A percentile compares a stretch with the other conserved stretches of the same genome.
These are phyloP conservation scores for Babylonia areolata DNA, from an alignment of 1,140 invertebrate species.

Conservation along the genomic window DNA sequence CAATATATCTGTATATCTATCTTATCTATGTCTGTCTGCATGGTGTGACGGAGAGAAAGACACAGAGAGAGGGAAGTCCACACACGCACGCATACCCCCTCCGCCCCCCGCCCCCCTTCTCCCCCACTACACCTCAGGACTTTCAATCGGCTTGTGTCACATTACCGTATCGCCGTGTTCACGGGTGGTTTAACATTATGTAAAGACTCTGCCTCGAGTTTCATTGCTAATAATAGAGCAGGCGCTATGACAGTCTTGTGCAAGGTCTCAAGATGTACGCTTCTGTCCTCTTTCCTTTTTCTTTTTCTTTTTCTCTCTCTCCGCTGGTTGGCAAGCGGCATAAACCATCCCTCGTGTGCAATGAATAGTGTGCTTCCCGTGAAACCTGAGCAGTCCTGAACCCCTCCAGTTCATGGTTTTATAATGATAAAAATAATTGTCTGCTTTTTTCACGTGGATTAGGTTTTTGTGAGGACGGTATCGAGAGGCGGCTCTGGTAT, in stretches of 20 bases:
- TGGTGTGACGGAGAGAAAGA: too few species aligned
- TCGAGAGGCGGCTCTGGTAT: too few species aligned
- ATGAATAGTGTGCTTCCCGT: neutral
- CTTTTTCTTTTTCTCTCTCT: constrained; percentile 22
- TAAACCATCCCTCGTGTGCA: neutral
- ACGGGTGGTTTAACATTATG: constrained; percentile 11
- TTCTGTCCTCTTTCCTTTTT: neutral
- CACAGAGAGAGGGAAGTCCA: too few species aligned
- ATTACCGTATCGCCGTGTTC: neutral
- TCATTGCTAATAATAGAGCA: neutral
- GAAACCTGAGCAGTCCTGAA: neutral
- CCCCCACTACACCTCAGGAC: too few species aligned
- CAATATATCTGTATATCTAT: neutral
- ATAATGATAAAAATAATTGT: constrained; percentile 8
- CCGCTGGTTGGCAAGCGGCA: neutral
- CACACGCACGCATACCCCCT: too few species aligned
- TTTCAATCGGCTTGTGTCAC: neutral
- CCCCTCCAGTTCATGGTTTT: neutral
- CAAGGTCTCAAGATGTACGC: neutral
- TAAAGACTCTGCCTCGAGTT: neutral
- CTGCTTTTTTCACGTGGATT: neutral
- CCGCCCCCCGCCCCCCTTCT: too few species aligned
- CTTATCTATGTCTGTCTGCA: too few species aligned
- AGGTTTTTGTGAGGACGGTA: too few species aligned
- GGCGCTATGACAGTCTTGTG: neutral